These are phyloP conservation scores for Pollicipes pollicipes DNA, from an alignment of 1,140 invertebrate species.

Conservation along the genomic window DNA sequence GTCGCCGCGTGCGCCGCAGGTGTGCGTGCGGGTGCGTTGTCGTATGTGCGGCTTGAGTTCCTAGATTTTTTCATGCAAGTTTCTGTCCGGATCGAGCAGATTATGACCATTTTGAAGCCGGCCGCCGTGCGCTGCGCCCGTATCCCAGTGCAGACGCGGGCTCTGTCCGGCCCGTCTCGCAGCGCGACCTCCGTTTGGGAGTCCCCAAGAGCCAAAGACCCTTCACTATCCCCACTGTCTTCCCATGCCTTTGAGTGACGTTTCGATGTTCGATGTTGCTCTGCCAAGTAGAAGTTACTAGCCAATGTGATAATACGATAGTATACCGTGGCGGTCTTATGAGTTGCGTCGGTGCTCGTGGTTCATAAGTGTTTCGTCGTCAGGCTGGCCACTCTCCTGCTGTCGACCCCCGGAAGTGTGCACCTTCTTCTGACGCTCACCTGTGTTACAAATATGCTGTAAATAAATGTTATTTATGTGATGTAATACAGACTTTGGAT, in stretches of 20 bases:
- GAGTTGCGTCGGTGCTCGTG: no score
- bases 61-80: not conserved
- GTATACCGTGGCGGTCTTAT: not conserved
- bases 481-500: no score
- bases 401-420: not conserved
- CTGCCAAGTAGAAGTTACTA: not conserved
- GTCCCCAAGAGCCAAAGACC: not conserved
- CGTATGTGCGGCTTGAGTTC: not conserved
- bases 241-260: not conserved
- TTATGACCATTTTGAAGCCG: no score
- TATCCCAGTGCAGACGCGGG: no score
- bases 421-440: not conserved
- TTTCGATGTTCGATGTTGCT: not conserved
- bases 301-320: not conserved
- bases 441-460: not conserved
- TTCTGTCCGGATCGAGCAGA: not conserved
- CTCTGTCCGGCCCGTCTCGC: no score
- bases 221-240: not conserved
- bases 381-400: not conserved
- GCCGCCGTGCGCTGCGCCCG: no score
- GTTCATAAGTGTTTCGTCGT: no score
- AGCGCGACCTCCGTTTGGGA: not conserved
- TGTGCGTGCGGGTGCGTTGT: not conserved
- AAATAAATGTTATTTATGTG: constrained; percentile 2
- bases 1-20: no score